These are phyloP conservation scores for Euphysa ruthae DNA, from an alignment of 30 jellyfish, hydroid and myxozoan genomes.

Conservation along the genomic window DNA sequence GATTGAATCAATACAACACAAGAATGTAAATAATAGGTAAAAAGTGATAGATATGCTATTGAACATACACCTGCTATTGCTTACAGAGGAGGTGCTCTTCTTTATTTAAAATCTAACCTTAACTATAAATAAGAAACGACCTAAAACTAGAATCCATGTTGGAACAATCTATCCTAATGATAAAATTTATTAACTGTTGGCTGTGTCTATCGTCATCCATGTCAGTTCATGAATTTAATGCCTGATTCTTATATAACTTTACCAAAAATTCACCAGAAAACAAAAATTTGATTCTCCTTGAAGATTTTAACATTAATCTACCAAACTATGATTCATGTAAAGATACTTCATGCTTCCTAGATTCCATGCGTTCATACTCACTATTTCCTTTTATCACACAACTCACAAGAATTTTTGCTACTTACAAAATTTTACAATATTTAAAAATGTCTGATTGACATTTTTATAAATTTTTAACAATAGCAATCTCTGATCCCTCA, in stretches of 20 bases:
- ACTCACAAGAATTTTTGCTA: constrained; percentile 1
- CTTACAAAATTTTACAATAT: constrained; percentile 2
- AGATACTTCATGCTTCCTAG: background rate
- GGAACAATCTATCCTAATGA: background rate
- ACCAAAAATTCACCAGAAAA: background rate
- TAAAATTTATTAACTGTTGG: too few species aligned
- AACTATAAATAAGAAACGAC: background rate
- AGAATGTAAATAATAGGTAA: too few species aligned
- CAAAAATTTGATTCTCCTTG: background rate
- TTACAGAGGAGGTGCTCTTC: too few species aligned
- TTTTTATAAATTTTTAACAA: background rate
- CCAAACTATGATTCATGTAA: background rate
- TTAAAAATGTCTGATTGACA: background rate
- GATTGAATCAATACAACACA: too few species aligned
- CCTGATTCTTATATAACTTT: background rate
- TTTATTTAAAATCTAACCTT: background rate
- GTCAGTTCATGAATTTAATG: background rate
- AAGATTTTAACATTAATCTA: background rate
- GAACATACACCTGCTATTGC: too few species aligned
- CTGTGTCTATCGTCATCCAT: background rate
- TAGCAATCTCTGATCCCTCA: constrained; percentile 1
- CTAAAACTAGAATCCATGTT: background rate
- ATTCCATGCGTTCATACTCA: background rate
- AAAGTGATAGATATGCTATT: too few species aligned
- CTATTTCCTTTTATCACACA: background rate